A percentile compares a stretch with the other conserved stretches of the same genome.
These are phyloP conservation scores for Chesias legatella DNA, from an alignment of 2,888 invertebrate species.

Conservation along the genomic window DNA sequence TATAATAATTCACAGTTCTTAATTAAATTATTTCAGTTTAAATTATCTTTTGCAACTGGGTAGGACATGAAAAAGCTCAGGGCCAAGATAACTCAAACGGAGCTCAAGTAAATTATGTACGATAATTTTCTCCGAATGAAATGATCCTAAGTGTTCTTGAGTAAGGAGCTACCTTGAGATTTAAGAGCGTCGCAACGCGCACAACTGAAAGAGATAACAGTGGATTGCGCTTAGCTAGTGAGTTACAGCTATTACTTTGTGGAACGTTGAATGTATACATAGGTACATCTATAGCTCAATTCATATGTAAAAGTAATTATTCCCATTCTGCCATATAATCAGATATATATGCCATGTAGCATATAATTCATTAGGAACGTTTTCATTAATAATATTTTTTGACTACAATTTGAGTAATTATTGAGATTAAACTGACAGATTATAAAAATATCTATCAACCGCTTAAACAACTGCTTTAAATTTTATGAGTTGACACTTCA, in stretches of 20 bases:
- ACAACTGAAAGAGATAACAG: constrained; percentile 61
- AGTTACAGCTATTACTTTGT: constrained; percentile 61
- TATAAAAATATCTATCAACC: no score
- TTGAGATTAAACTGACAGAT: no score
- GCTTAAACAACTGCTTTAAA: no score
- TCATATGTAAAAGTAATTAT: constrained; percentile 34
- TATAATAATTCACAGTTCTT: no score
- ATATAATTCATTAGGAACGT: no score
- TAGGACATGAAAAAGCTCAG: constrained; percentile 1
- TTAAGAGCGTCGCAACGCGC: constrained; percentile 55
- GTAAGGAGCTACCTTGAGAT: constrained; percentile 53
- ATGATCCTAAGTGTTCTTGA: constrained; percentile 59
- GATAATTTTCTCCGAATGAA: constrained; percentile 60
- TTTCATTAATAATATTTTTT: no score
- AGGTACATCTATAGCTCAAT: background rate
- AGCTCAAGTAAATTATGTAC: constrained; percentile 52
- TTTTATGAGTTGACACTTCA: no score
- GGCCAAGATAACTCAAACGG: constrained; percentile 26
- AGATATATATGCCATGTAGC: no score
- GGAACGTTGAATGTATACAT: constrained; percentile 38
- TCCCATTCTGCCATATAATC: no score
- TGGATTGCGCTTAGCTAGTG: constrained; percentile 60
- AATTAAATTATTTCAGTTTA: background rate
- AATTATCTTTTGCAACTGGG: background rate
- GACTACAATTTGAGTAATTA: no score